phyloP scores from a whole-genome alignment of 2,888 invertebrate genomes.

The Mythimna loreyi region DNA sequence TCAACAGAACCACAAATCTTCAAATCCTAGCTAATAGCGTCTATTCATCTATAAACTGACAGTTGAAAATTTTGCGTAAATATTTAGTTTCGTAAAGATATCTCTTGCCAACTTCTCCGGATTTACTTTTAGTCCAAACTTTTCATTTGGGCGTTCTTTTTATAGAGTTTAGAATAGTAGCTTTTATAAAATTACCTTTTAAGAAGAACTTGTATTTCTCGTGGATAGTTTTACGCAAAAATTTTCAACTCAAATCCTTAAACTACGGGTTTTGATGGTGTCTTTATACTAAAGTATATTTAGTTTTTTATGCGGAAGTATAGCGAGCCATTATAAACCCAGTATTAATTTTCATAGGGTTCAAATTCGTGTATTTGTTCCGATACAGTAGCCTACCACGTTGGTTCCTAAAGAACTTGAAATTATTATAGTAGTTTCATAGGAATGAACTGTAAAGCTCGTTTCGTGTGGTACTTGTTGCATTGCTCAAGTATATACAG shows the following conservation, averaged over 20 bases:
- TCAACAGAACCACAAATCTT: conserved; percentile 78
- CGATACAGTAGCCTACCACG: conserved; percentile 68
- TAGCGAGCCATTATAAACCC: conserved; percentile 59
- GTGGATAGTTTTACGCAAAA: conserved; percentile 61
- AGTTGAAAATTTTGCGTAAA: conserved; percentile 65
- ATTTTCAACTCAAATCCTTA: conserved; percentile 66
- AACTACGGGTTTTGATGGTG: conserved; percentile 57
- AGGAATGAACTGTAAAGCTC: conserved; percentile 63
- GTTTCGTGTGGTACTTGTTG: conserved; percentile 25
- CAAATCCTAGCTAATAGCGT: conserved; percentile 86
- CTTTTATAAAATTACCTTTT: conserved; percentile 49
- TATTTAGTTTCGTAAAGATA: conserved; percentile 12
- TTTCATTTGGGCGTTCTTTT: conserved; percentile 37
- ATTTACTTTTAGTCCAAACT: conserved; percentile 44
- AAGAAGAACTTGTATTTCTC: conserved; percentile 39
- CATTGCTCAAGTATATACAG: conserved; percentile 3
- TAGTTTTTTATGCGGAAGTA: conserved; percentile 34
- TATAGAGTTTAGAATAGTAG: conserved; percentile 52
- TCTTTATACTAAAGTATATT: conserved; percentile 37
- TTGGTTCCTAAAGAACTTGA: conserved; percentile 77
- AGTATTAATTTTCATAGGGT: conserved; percentile 66
- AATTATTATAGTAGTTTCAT: conserved; percentile 68
- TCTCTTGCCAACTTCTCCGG: conserved; percentile 52
- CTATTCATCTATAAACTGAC: conserved; percentile 46
- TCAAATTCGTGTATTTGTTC: conserved; percentile 66